A percentile compares a stretch with the other conserved stretches of the same genome.
These are phyloP conservation scores for Prionailurus bengalensis DNA, from an alignment of 2,113 vertebrate genomes.

Conservation along the genomic window DNA sequence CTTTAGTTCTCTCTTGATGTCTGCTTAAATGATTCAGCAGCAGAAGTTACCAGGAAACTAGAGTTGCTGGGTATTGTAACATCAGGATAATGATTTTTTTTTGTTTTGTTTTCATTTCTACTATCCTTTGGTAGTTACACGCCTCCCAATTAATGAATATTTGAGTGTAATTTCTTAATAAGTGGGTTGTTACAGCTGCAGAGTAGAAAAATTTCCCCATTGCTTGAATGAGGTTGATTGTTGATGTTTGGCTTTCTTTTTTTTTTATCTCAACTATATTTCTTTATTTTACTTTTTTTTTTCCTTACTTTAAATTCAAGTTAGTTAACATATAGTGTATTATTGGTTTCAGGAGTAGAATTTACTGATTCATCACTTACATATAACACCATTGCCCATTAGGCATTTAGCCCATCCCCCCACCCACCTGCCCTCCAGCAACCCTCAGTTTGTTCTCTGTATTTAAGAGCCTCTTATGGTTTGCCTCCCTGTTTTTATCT, in stretches of 20 bases:
- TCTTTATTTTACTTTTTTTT: conserved; percentile 48
- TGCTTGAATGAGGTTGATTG: not conserved
- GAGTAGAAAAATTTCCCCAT: not conserved
- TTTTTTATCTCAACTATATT: not conserved
- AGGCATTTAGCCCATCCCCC: no score
- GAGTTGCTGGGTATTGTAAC: not conserved
- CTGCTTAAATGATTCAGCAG: not conserved
- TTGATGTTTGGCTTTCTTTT: not conserved
- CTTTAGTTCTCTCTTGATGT: not conserved
- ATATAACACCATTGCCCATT: no score
- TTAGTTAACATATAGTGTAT: no score
- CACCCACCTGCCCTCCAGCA: no score
- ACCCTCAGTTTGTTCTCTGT: no score
- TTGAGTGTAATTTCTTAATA: conserved; percentile 9
- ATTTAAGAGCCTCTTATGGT: no score
- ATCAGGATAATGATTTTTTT: not conserved
- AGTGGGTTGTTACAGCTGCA: not conserved
- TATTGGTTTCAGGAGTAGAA: no score
- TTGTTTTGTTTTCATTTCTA: not conserved
- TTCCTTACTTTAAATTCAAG: no score
- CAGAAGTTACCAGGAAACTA: not conserved
- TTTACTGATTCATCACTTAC: no score
- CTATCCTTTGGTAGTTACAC: not conserved
- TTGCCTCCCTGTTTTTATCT: no score
- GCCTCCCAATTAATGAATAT: not conserved